A percentile compares a stretch with the other conserved stretches of the same genome.
phyloP scores from a whole-genome alignment of 2,113 vertebrate genomes.

The Apteryx mantelli region DNA sequence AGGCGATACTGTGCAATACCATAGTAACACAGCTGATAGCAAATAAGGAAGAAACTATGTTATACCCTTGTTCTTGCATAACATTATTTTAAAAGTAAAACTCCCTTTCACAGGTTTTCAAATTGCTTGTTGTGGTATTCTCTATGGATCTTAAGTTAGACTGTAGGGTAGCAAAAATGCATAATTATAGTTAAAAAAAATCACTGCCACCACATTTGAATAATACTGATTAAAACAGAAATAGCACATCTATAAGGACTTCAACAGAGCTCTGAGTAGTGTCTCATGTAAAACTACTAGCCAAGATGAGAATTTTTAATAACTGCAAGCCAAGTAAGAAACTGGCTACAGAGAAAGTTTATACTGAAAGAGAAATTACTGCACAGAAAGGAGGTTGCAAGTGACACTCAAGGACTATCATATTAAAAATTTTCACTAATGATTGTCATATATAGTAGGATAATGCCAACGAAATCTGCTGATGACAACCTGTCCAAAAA shows the following conservation, averaged over 20 bases:
- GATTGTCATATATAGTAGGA: not conserved
- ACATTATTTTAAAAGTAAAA: not conserved
- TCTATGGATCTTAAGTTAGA: not conserved
- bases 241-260: not conserved
- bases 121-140: not conserved
- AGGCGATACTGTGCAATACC: not conserved
- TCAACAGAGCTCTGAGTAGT: not conserved
- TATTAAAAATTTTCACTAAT: not conserved
- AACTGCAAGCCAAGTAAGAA: not conserved
- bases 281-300: not conserved
- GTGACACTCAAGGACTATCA: not conserved
- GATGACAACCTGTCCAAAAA: not conserved
- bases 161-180: not conserved
- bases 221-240: not conserved
- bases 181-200: not conserved
- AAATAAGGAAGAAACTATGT: not conserved
- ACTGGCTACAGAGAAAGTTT: not conserved
- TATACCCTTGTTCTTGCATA: not conserved
- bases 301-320: not conserved
- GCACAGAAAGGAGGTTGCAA: not conserved
- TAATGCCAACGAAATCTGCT: not conserved
- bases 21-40: not conserved
- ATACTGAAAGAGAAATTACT: not conserved
- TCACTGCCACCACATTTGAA: not conserved
- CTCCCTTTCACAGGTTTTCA: not conserved